These are phyloP conservation scores for Condylura cristata DNA, from an alignment of 2,113 vertebrate species.

Conservation along the genomic window DNA sequence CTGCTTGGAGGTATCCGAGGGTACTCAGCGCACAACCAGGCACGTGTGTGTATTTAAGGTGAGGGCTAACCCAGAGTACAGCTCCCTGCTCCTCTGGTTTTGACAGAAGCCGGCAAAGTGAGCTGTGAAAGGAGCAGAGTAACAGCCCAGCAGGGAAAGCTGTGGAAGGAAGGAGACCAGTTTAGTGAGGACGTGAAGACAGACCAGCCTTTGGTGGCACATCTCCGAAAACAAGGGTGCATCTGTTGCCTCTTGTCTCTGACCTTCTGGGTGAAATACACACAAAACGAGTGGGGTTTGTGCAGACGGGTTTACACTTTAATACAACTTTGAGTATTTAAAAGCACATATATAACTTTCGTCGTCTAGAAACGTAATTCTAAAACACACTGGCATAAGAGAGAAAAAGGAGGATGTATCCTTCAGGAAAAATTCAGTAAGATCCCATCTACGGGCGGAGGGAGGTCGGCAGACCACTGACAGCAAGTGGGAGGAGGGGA, in stretches of 20 bases:
- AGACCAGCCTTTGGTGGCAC: constrained; percentile 5
- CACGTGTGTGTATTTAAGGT: background rate
- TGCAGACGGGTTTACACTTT: constrained; percentile 4
- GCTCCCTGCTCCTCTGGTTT: constrained; percentile 10
- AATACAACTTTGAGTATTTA: constrained; percentile 30
- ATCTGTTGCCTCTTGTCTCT: constrained; percentile 27
- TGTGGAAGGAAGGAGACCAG: constrained; percentile 15
- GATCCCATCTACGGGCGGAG: background rate
- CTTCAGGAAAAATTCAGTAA: constrained; percentile 25
- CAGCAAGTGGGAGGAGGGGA: background rate
- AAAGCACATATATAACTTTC: constrained; percentile 14
- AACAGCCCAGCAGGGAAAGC: constrained; percentile 26
- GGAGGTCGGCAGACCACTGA: background rate
- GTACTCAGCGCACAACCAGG: background rate
- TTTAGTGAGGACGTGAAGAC: constrained; percentile 32
- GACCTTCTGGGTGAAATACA: constrained; percentile 40
- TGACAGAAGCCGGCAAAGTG: constrained; percentile 43
- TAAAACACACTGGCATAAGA: constrained; percentile 30
- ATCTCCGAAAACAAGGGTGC: background rate
- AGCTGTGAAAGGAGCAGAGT: constrained; percentile 55
- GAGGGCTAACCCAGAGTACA: constrained; percentile 22
- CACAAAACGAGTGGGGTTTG: background rate
- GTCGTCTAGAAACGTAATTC: constrained; percentile 27
- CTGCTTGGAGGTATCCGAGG: constrained; percentile 39
- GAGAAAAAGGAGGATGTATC: background rate